Percentiles rank a stretch among this genome's conserved stretches.
phyloP scores from a whole-genome alignment of 2,113 vertebrate genomes.

The Thermophis baileyi region DNA sequence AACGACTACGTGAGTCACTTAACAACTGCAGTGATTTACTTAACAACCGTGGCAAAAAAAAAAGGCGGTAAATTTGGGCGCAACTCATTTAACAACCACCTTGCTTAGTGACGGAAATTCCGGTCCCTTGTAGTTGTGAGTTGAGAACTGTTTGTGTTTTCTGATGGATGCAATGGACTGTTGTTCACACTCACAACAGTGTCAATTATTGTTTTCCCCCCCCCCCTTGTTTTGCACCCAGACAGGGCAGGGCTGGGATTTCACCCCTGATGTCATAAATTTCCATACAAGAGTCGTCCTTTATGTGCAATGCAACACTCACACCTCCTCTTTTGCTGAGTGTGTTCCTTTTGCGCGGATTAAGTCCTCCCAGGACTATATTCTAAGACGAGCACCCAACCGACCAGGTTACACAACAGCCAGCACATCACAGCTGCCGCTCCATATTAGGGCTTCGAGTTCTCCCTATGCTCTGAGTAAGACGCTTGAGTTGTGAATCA shows the following conservation, averaged over 20 bases:
- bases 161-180: background rate
- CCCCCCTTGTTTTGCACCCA: background rate
- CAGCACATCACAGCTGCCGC: background rate
- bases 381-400: background rate
- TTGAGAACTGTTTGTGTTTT: background rate
- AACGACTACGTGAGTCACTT: background rate
- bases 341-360: background rate
- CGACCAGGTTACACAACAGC: background rate
- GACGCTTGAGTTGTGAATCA: background rate
- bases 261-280: background rate
- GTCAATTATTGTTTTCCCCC: background rate
- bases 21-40: background rate
- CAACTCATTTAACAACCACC: background rate
- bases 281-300: background rate
- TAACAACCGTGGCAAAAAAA: background rate
- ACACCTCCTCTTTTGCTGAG: background rate
- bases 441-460: background rate
- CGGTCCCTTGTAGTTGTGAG: background rate
- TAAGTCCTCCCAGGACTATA: background rate
- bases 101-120: background rate
- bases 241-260: background rate
- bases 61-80: background rate
- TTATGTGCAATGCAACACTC: background rate
- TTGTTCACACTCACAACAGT: background rate
- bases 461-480: background rate